A percentile compares a stretch with the other conserved stretches of the same genome.
Evolutionary conservation across 2,888 invertebrate genomes (phyloP).

Genomic region (Acanthoscelides obtectus): DNA sequence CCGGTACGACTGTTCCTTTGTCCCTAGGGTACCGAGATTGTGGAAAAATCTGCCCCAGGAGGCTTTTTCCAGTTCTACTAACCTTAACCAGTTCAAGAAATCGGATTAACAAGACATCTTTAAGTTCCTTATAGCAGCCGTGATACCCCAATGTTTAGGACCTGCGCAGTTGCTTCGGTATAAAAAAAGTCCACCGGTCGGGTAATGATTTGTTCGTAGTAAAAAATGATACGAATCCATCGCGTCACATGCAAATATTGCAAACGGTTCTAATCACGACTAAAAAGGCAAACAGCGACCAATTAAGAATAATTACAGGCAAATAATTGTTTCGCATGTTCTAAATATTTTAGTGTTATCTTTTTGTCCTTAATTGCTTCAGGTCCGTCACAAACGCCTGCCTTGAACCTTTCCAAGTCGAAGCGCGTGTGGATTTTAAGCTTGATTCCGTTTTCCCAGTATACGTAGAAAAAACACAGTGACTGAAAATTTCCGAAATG

Average conservation of each 20-base stretch:
- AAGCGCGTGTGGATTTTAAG: neutral
- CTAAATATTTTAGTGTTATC: neutral
- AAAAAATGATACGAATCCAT: neutral
- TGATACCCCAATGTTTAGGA: too few relatives aligned
- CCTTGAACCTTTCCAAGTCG: neutral
- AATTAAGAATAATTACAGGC: neutral
- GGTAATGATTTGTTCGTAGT: neutral
- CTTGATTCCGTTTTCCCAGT: too few relatives aligned
- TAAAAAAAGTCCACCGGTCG: neutral
- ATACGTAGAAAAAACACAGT: too few relatives aligned
- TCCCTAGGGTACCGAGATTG: too few relatives aligned
- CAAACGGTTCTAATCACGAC: neutral
- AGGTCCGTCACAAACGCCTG: neutral
- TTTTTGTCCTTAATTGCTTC: neutral
- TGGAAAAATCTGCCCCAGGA: too few relatives aligned
- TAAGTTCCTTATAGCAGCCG: too few relatives aligned
- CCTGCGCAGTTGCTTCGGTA: too few relatives aligned
- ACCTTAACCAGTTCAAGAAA: too few relatives aligned
- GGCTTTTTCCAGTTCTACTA: too few relatives aligned
- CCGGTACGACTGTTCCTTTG: too few relatives aligned
- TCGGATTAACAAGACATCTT: too few relatives aligned
- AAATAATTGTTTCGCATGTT: neutral
- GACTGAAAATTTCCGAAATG: too few relatives aligned
- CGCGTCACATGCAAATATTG: neutral
- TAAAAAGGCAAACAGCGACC: neutral